Base-by-base conservation (phyloP, 2,888 invertebrate genomes). In the Pinctada fucata region DNA sequence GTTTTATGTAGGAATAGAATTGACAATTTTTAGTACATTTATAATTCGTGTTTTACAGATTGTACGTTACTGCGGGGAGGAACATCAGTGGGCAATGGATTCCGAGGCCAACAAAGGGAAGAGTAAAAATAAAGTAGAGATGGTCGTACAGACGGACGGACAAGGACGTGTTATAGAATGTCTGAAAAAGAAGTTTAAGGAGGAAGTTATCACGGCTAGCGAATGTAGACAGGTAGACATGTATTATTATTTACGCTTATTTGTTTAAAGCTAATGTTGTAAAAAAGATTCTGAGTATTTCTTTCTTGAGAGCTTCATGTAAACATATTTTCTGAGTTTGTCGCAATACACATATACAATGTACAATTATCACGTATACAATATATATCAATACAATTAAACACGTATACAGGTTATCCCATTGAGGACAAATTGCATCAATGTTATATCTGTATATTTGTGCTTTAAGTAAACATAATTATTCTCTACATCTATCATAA, bases 81-180 rank as follows among this genome's bases (percentile, higher is more conserved):
- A 86, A 66, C 70, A 77, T n/a, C 48, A 92, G 90, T 52, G 93
- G 93, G 71, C 84, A 16, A n/a, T 72, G 48, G 75, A 79, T 6
- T 65, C 71, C 2, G 72, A 79, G 8, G 67, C 71, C 3, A 70
- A 45, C n/a, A 51, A 63, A 2, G 67, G 52, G 4, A 72, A 63
- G 49, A 52, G 71, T 4, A 52, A 45, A 13, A 74, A 83, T 72
- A 58, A 78, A 63, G 72, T 79, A 10, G 66, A 78, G 58, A 83
- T 80, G 71, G 93, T 93, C 88, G 94, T 94, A 4, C 94, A 94
- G 71, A 94, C 95, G 2, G 93, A 93, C 77, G 93, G 93, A 64
- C 92, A 93, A 3, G 95, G 95, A 10, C 93, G 94, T 92, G 95
- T 96, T 0, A 96, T 97, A 92, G 98, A 99, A 93, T 99, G 99